Base-by-base conservation (phyloP, 2,888 invertebrate species). In the Philereme vetulata region DNA sequence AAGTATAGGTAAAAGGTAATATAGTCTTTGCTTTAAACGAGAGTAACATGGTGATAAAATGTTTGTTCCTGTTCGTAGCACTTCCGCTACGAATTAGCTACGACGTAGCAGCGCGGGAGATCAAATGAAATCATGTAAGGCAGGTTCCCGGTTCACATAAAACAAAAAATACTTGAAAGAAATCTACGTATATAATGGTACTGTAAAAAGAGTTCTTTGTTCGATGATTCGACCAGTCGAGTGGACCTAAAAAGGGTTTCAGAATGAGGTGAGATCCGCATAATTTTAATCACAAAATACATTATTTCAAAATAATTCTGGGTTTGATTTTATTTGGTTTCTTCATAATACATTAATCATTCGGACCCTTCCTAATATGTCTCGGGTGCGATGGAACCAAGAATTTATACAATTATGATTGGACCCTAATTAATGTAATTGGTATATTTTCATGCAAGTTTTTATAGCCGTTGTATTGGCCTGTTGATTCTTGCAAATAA, bases 341-440 rank as follows among this genome's bases (percentile, higher is more conserved):
- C 60, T 51, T 44, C 45, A 43, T 36, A 51, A 57, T 64, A 33
- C 65, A 71, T 74, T 69, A 71, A 72, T 77, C 66, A 71, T 48
- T 56, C 60, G 52, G 60, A 65, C 72, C 77, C 68, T 67, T 36
- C 72, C 75, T 70, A 67, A 72, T 69, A 67, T 64, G 71, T 60
- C 56, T 52, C 64, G 61, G 65, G 55, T 51, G 43, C 59, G 59
- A 56, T 62, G 60, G 61, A 60, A 53, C 62, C 56, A 64, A 55
- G 59, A 55, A 58, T 65, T 70, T 68, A 61, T 53, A 56, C 21
- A 21, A 70, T 69, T 61, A 65, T 71, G 69, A 75, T 81, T 77
- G 71, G 72, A 67, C 74, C 72, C 61, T 76, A 77, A 82, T 80
- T 77, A 78, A 72, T 72, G 62, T 72, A 76, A 77, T 75, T 68